phyloP scores from a whole-genome alignment of 2,888 invertebrate species.

The Caenorhabditis uteleia region DNA sequence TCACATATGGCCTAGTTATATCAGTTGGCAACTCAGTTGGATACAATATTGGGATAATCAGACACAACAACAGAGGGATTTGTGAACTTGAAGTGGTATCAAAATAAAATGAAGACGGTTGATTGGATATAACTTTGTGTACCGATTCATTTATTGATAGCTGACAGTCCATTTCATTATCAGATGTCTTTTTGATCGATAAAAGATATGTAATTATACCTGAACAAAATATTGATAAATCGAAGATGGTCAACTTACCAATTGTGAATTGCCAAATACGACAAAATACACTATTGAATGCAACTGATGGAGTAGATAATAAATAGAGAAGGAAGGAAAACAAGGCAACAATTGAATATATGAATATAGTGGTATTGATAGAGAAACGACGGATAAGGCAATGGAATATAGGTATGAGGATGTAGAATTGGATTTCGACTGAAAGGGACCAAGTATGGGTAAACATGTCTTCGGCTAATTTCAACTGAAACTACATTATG shows the following conservation, averaged over 20 bases:
- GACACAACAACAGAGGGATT: not conserved
- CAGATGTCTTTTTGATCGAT: slow-evolving; percentile 3
- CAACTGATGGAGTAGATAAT: not conserved
- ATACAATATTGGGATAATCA: not conserved
- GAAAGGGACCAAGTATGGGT: slow-evolving; percentile 28
- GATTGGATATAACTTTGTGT: not conserved
- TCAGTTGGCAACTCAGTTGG: too few relatives aligned
- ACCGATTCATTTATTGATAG: not conserved
- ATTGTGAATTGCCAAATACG: slow-evolving; percentile 25
- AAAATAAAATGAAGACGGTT: slow-evolving; percentile 1
- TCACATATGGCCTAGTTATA: slow-evolving; percentile 8
- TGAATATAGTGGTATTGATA: not conserved
- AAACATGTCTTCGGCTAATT: slow-evolving; percentile 18
- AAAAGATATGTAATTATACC: not conserved
- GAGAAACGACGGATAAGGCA: slow-evolving; percentile 3
- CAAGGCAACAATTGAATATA: not conserved
- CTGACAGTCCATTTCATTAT: slow-evolving; percentile 1
- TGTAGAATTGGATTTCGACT: slow-evolving; percentile 30
- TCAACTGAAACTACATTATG: not conserved
- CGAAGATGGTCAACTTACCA: too few relatives aligned
- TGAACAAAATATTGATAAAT: too few relatives aligned
- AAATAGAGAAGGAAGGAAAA: slow-evolving; percentile 1
- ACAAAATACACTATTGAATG: slow-evolving; percentile 24
- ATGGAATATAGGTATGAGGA: slow-evolving; percentile 18
- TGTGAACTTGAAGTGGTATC: not conserved